Evolutionary conservation across 1,140 invertebrate genomes (phyloP).

Genomic region (Psix sp.): DNA sequence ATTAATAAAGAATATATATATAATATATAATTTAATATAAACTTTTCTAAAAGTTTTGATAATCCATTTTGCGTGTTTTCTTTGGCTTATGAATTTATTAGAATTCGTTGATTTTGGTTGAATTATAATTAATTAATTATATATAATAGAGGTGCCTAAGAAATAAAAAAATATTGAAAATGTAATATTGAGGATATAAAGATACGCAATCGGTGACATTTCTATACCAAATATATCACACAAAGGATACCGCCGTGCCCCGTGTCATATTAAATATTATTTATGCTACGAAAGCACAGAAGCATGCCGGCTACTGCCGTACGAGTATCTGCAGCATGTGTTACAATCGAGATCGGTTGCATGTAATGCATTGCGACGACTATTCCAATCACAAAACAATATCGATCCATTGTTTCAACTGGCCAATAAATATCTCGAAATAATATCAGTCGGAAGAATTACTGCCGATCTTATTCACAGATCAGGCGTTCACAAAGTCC

Average conservation of each 20-base stretch:
- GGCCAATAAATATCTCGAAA: slow-evolving; percentile 75
- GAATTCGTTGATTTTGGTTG: too few relatives aligned
- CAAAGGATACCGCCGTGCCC: slow-evolving; percentile 64
- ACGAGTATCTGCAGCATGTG: slow-evolving; percentile 37
- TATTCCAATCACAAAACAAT: slow-evolving; percentile 76
- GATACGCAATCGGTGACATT: slow-evolving; percentile 74
- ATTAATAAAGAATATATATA: too few relatives aligned
- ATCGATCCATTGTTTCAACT: slow-evolving; percentile 76
- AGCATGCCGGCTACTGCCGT: slow-evolving; percentile 57
- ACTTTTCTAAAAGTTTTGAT: too few relatives aligned
- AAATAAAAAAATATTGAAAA: too few relatives aligned
- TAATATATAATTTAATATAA: too few relatives aligned
- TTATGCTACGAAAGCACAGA: slow-evolving; percentile 68
- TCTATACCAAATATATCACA: slow-evolving; percentile 76
- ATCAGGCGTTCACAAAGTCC: slow-evolving; percentile 36
- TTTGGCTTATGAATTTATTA: too few relatives aligned
- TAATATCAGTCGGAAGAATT: slow-evolving; percentile 65
- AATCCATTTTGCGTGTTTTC: too few relatives aligned
- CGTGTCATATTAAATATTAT: slow-evolving; percentile 78
- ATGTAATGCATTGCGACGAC: slow-evolving; percentile 55
- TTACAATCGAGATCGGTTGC: slow-evolving; percentile 45
- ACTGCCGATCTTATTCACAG: slow-evolving; percentile 55
- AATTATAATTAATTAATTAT: too few relatives aligned
- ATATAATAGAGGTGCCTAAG: too few relatives aligned
- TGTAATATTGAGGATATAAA: slow-evolving; percentile 61